These are phyloP conservation scores for Orthosia gracilis DNA, from an alignment of 2,888 invertebrate species.

Conservation along the genomic window DNA sequence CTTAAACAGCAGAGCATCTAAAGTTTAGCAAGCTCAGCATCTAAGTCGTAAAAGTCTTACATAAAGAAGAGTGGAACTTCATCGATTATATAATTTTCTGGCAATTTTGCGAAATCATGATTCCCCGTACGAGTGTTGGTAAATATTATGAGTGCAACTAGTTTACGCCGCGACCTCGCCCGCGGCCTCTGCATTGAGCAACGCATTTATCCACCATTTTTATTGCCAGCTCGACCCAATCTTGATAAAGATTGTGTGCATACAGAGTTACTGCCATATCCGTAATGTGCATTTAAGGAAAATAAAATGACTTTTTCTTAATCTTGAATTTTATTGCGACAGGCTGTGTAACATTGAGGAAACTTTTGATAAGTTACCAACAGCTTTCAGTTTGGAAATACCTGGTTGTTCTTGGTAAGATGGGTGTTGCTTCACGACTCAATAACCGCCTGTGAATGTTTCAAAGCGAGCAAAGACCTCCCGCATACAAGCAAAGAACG, in stretches of 20 bases:
- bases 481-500: neutral
- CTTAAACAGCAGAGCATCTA: neutral
- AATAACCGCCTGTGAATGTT: neutral
- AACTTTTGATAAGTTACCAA: constrained; percentile 9
- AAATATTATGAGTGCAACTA: constrained; percentile 52
- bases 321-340: constrained; percentile 27
- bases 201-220: constrained; percentile 23
- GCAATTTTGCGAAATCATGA: constrained; percentile 49
- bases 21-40: constrained; percentile 7
- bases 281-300: constrained; percentile 35
- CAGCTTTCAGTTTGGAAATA: constrained; percentile 10
- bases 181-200: constrained; percentile 51
- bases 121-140: constrained; percentile 36
- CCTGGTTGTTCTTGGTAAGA: constrained; percentile 15
- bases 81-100: constrained; percentile 52
- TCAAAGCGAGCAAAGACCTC: neutral
- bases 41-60: constrained; percentile 11
- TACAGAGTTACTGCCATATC: constrained; percentile 20
- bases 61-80: constrained; percentile 34
- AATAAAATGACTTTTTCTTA: constrained; percentile 16
- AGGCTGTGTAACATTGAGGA: constrained; percentile 11
- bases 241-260: constrained; percentile 29
- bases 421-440: neutral
- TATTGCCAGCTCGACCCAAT: constrained; percentile 25
- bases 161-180: constrained; percentile 44